These are phyloP conservation scores for Ennomos quercinarius DNA, from an alignment of 2,888 invertebrate species.

Conservation along the genomic window DNA sequence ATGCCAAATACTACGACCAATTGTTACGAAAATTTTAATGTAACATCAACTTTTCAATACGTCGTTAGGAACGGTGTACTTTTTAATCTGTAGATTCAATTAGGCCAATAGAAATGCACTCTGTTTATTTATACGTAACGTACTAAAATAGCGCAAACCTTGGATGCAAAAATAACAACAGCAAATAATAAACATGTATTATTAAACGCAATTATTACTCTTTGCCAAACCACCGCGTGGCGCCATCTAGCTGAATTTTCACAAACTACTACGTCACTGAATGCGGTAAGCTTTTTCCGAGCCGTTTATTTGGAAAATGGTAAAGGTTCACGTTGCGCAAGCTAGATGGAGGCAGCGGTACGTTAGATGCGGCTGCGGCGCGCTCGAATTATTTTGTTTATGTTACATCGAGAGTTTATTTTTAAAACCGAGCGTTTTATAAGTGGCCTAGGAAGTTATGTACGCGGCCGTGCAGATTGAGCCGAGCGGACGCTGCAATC, in stretches of 20 bases:
- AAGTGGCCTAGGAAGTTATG: conserved; percentile 76
- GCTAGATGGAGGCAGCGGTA: conserved; percentile 64
- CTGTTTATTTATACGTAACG: conserved; percentile 37
- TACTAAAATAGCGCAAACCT: conserved; percentile 41
- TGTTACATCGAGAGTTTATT: conserved; percentile 72
- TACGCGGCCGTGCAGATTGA: conserved; percentile 61
- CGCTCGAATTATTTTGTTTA: conserved; percentile 61
- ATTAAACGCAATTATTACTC: conserved; percentile 38
- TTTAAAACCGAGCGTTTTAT: conserved; percentile 77
- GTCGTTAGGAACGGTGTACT: background rate
- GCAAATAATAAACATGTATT: conserved; percentile 40
- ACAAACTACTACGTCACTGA: conserved; percentile 11
- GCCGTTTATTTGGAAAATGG: conserved; percentile 48
- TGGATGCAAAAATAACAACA: conserved; percentile 41
- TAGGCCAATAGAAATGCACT: conserved; percentile 18
- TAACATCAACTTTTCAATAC: conserved; percentile 19
- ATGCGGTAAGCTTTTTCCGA: conserved; percentile 49
- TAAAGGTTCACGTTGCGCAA: conserved; percentile 44
- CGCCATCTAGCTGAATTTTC: conserved; percentile 50
- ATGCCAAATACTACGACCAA: conserved; percentile 58
- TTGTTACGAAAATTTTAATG: conserved; percentile 25
- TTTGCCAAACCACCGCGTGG: conserved; percentile 25
- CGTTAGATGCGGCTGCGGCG: conserved; percentile 34
- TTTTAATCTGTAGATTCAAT: conserved; percentile 20
- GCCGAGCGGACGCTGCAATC: conserved; percentile 51